Evolutionary conservation across 2,113 vertebrate species (phyloP).

Genomic region (Cisticola juncidis): DNA sequence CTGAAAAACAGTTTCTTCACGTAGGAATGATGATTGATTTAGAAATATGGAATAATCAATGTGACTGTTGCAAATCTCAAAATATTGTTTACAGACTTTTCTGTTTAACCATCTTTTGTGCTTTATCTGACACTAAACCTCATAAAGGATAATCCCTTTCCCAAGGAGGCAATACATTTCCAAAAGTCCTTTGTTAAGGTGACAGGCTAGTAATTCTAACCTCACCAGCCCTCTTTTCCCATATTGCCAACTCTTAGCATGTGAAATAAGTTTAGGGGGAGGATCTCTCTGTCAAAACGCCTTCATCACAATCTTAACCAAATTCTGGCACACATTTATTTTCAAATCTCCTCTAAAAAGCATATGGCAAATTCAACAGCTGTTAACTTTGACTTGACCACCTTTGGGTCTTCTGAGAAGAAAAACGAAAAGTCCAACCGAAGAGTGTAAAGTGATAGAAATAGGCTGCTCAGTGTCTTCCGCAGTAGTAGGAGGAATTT

Average conservation of each 20-base stretch:
- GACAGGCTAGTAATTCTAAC: background rate
- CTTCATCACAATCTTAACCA: background rate
- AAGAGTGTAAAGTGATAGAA: background rate
- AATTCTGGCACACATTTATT: background rate
- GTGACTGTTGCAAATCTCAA: background rate
- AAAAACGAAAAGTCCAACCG: background rate
- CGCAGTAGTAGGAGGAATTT: background rate
- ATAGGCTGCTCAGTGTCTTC: background rate
- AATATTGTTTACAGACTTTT: background rate
- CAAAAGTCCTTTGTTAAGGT: conserved; percentile 11
- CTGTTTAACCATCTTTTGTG: background rate
- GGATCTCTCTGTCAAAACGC: background rate
- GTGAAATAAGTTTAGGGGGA: background rate
- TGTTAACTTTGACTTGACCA: background rate
- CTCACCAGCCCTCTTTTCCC: background rate
- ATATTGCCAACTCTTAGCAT: background rate
- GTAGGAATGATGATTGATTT: background rate
- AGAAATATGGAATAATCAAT: background rate
- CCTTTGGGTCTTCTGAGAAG: background rate
- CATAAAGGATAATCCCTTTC: background rate
- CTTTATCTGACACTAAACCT: background rate
- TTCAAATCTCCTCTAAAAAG: background rate
- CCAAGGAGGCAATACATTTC: background rate
- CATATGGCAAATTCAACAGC: background rate
- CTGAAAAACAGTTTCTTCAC: background rate